Evolutionary conservation across 2,797 vertebrate genomes (phyloP), one percentile per base, ranked within the genome.

Genomic region (Amazona finschi): DNA sequence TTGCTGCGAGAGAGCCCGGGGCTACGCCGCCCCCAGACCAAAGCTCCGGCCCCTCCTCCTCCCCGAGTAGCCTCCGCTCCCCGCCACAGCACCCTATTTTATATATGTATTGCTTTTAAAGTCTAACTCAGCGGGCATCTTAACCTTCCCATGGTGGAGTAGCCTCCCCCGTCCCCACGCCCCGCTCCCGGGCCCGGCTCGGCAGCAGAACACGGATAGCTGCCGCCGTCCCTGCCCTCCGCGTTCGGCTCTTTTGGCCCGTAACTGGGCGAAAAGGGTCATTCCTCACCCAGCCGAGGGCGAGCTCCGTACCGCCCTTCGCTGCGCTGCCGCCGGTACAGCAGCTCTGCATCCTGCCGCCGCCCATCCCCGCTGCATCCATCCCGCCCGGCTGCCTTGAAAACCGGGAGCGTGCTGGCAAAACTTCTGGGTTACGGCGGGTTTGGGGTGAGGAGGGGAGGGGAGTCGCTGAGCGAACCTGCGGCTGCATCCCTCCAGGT

Each of bases 371-470:
- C 72, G 21, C 57, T 17, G 66, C 87, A 76, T 15, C 74, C 87
- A 67, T 17, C 74, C 61, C 21, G 6, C 96, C 90, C 82, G 93
- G 47, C 90, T 50, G 55, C 86, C 91, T 85, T 85, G 44, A 43
- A 73, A 90, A 74, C 62, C 85, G 15, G 52, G 44, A 53, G 39
- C 52, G 39, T 60, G 91, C 82, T 93, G 83, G 46, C 66, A 69
- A 94, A 96, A 96, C 74, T 95, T 91, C 44, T 65, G 65, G 82
- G 70, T 89, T 86, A 30, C 24, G 78, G 67, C 76, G 10, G 15
- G 60, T 5, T 43, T 28, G 17, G 5, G 28, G 52, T 4, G 85
- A 38, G 58, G 52, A 50, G 2, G 30, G 60, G 47, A 39, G 25
- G 28, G 17, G 28, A 43, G 33, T 31, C 13, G 15, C 16, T 8